Percentiles rank a stretch among this genome's conserved stretches.
Evolutionary conservation across 2,888 invertebrate species (phyloP).

Genomic region (Hesperia comma): DNA sequence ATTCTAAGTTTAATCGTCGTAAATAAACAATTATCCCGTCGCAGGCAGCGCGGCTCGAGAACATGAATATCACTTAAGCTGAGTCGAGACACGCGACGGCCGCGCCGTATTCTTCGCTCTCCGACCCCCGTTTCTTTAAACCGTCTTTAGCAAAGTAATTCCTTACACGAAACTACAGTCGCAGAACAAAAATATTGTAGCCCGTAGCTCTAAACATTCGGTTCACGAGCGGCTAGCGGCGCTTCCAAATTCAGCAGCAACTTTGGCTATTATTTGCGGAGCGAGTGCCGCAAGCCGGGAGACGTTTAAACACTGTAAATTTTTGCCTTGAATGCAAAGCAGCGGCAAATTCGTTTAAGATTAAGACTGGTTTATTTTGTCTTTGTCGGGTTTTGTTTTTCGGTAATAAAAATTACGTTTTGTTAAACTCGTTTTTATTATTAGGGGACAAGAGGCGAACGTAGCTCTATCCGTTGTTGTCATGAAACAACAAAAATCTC

Average conservation of each 20-base stretch:
- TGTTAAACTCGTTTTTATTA: background rate
- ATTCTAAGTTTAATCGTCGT: conserved; percentile 34
- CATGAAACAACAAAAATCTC: background rate
- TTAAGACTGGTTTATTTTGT: conserved; percentile 3
- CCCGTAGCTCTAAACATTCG: conserved; percentile 22
- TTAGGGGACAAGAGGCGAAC: background rate
- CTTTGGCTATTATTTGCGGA: conserved; percentile 34
- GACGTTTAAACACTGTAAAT: conserved; percentile 29
- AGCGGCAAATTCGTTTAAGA: conserved; percentile 23
- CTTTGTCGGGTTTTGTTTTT: conserved; percentile 10
- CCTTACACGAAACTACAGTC: conserved; percentile 5
- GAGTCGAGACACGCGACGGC: conserved; percentile 28
- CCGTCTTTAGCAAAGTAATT: background rate
- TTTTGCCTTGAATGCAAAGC: conserved; percentile 30
- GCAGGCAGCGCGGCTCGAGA: conserved; percentile 25
- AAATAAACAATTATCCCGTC: conserved; percentile 35
- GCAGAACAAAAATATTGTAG: conserved; percentile 21
- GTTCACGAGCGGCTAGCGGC: conserved; percentile 17
- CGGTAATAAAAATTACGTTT: background rate
- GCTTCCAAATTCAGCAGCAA: conserved; percentile 15
- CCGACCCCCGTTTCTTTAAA: conserved; percentile 14
- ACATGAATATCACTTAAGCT: conserved; percentile 36
- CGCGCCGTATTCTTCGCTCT: conserved; percentile 7
- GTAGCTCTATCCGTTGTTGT: background rate
- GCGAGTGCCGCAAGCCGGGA: conserved; percentile 8